Evolutionary conservation across 2,113 vertebrate species (phyloP), one percentile per base, ranked within the genome.

Genomic region (Erpornis zantholeuca): DNA sequence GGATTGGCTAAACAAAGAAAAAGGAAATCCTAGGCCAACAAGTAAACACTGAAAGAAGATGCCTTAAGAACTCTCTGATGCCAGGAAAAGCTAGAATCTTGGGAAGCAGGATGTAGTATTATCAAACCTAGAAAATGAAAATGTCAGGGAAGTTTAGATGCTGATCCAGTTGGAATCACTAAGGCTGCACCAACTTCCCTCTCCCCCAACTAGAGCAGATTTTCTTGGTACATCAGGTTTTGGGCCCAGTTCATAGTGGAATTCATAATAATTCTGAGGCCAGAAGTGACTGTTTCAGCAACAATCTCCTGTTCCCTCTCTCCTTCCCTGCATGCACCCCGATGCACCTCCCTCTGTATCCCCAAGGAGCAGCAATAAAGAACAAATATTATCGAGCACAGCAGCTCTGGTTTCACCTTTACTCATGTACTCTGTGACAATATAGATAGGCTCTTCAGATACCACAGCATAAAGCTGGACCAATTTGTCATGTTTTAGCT

Each of bases 391-490:
- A 47, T 49, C 2, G n/a, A 33, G 57, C n/a, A 60, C 56, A 82
- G 17, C 29, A 81, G 35, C 44, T 59, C 60, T 59, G 16, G 33
- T 12, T 94, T 82, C 53, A 99, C 99, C 99, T 99, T 99, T 98
- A 95, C 98, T 98, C 99, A 99, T 99, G 88, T 99, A 99, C 94
- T 99, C 99, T 0, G 99, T 99, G 97, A 99, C 99, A 20, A 99
- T 99, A 97, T 99, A 99, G 89, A 99, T 99, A 53, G 99, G 99
- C 56, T 99, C 99, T 97, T 99, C 99, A 0, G 99, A 99, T 72
- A 99, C 99, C 50, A 99, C 99, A 3, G 99, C 99, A 9, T 99
- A 99, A 8, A 99, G 98, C 91, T 99, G 99, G 84, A 99, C 99
- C 97, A 99, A 69, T 96, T 99, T 99, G 97, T 99, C 99, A 2